Base-by-base conservation (phyloP, 53 echinoderm and acorn worm species). In the Echinometra lucunter region DNA sequence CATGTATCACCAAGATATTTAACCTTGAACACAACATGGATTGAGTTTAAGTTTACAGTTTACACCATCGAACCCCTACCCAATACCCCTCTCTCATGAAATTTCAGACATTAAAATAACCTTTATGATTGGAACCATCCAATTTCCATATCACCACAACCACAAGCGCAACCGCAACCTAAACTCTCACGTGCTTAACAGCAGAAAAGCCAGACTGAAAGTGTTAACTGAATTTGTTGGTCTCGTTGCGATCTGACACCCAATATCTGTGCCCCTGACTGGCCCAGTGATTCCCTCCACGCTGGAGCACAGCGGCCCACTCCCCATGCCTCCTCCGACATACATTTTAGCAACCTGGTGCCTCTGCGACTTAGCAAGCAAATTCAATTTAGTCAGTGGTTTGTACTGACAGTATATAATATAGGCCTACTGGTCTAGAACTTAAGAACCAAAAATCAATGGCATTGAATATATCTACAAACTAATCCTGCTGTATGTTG, bases 201-300 rank as follows among this genome's bases (percentile, higher is more conserved):
- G 56, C 60, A 49, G 58, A 37, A 89, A 35, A 6, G 40, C 57
- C 89, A 60, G 58, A 89, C 40, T 89, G 89, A 35, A 89, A 91
- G 91, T 91, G 91, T 91, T 91, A 66, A 91, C 69, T 91, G 66
- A 91, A 91, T 91, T 91, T 91, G 47, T 35, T 25, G 3, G 70
- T 21, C 91, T 45, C 45, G 16, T 42, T 44, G 91, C 42, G 70
- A 67, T 91, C 66, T 16, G 67, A 91, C 91, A 91, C 91, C 91
- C 91, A 91, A 91, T 44, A 25, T 67, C 91, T 45, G 69, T 30
- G 40, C 70, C 91, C 72, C 91, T 60, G 35, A 27, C 91, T 38
- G 66, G 28, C 37, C 18, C 91, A 1, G 13, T 91, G 70, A 91
- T 91, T 8, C 91, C 91, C 40, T 89, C 89, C 25, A 37, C 30